phyloP scores from a whole-genome alignment of 2,113 vertebrate genomes.

The Artemisiospiza belli region DNA sequence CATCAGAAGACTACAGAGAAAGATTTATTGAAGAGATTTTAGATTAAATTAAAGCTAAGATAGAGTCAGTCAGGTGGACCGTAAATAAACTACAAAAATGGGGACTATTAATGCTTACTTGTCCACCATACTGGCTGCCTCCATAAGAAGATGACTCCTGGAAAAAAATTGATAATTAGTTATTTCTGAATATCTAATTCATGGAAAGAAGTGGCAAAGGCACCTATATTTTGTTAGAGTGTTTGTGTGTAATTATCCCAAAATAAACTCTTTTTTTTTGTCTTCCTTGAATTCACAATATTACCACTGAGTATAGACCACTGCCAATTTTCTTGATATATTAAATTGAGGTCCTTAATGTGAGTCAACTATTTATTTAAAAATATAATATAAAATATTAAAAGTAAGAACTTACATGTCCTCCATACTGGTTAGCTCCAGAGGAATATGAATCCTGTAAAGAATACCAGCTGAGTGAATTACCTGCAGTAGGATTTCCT shows the following conservation, averaged over 20 bases:
- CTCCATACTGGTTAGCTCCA: slow-evolving; percentile 43
- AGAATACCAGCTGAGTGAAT: neutral
- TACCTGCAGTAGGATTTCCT: neutral
- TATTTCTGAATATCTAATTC: neutral
- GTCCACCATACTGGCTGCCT: slow-evolving; percentile 39
- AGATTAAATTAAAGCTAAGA: neutral
- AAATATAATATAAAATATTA: neutral
- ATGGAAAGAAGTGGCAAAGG: neutral
- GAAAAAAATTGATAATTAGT: neutral
- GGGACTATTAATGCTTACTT: slow-evolving; percentile 24
- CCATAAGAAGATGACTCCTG: slow-evolving; percentile 44
- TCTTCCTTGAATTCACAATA: neutral
- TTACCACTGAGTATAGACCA: neutral
- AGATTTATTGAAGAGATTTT: neutral
- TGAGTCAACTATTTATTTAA: neutral
- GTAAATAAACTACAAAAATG: neutral
- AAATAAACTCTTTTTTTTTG: neutral
- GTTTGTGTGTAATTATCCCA: neutral
- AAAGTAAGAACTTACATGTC: slow-evolving; percentile 20
- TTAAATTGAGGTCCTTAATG: neutral
- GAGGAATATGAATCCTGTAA: slow-evolving; percentile 51
- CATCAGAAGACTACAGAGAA: neutral
- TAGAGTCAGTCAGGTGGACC: neutral
- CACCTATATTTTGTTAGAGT: neutral
- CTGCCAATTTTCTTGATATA: neutral